Percentiles rank a stretch among this genome's conserved stretches.
These are phyloP conservation scores for Oreortyx pictus DNA, from an alignment of 2,797 vertebrate genomes.

Conservation along the genomic window DNA sequence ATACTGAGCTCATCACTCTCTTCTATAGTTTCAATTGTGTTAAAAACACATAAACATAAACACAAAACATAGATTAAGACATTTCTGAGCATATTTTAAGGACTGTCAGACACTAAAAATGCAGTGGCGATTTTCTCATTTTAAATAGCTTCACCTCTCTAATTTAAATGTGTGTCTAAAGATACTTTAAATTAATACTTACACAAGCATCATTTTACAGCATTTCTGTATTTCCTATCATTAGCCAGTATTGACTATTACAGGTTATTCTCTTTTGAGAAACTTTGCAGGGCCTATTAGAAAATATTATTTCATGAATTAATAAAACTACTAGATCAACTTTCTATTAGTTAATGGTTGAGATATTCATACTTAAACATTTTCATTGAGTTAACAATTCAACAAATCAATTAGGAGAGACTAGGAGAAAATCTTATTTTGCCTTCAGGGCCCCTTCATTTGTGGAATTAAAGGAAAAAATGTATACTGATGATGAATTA, in stretches of 20 bases:
- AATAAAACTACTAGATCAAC: not conserved
- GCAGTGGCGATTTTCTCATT: not conserved
- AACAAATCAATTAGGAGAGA: not conserved
- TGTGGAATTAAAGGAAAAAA: not conserved
- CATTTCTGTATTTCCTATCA: not conserved
- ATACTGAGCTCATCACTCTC: not conserved
- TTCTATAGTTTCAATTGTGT: not conserved
- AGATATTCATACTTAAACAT: not conserved
- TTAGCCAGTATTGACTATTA: not conserved
- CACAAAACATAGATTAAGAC: rapidly evolving
- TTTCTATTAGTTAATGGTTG: not conserved
- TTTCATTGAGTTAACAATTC: not conserved
- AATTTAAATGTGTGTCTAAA: not conserved
- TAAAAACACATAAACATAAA: too few species aligned
- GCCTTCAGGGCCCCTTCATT: not conserved
- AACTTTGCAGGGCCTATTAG: not conserved
- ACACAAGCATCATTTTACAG: not conserved
- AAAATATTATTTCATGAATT: not conserved
- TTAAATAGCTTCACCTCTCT: not conserved
- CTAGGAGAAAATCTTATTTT: not conserved
- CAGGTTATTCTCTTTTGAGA: not conserved
- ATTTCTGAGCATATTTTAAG: not conserved
- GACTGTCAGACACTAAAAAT: not conserved
- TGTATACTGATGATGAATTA: not conserved
- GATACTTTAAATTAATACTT: not conserved